These are phyloP conservation scores for Ostrea denselamellosa DNA, from an alignment of 1,140 invertebrate species.

Conservation along the genomic window DNA sequence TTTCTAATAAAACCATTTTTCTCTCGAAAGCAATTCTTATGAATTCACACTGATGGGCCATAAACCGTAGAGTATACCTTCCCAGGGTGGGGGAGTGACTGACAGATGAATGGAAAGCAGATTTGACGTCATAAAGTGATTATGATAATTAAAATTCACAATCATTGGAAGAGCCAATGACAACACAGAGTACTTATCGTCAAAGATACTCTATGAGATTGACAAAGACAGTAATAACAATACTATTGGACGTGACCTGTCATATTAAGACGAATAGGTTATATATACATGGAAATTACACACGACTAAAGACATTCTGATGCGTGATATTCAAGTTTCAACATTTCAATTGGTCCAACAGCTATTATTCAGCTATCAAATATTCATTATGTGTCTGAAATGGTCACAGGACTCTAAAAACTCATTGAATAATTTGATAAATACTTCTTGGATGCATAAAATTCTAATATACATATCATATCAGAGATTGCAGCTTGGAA, in stretches of 20 bases:
- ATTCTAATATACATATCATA: background rate
- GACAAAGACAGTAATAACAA: background rate
- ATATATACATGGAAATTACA: conserved; percentile 21
- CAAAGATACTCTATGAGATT: background rate
- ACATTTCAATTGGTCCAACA: background rate
- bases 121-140: background rate
- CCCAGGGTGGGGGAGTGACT: background rate
- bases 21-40: background rate
- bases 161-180: background rate
- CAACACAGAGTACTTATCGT: background rate
- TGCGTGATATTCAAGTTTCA: background rate
- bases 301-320: background rate
- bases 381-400: background rate
- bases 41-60: background rate
- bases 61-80: background rate
- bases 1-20: conserved; percentile 28
- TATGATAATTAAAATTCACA: background rate
- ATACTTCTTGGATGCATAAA: background rate
- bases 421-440: background rate
- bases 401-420: background rate
- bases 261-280: background rate
- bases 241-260: background rate
- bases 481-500: background rate
- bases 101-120: background rate
- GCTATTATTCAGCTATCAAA: background rate